Conservation (phyloP, 2,113 vertebrate genomes). For the Mustela lutreola region DNA sequence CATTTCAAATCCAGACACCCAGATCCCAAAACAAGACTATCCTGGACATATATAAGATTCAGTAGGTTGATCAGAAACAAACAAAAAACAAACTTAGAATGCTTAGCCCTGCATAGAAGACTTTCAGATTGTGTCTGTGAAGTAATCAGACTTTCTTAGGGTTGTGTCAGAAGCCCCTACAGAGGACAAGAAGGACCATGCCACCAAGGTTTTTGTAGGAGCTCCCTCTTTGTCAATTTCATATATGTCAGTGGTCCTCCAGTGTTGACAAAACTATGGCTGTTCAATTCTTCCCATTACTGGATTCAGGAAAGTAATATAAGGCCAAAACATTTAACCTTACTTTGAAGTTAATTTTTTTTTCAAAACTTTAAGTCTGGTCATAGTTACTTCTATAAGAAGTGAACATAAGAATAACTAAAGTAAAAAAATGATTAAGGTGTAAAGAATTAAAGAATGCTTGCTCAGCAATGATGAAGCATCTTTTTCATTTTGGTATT, state of each 20-base stretch:
- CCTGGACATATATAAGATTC: background rate
- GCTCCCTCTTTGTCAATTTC: background rate
- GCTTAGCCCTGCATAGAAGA: background rate
- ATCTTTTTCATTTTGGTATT: background rate
- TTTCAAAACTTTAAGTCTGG: background rate
- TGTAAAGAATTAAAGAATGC: background rate
- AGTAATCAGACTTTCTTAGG: background rate
- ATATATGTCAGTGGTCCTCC: background rate
- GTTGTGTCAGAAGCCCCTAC: background rate
- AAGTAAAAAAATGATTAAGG: background rate
- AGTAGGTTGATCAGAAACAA: background rate
- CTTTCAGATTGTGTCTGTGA: background rate
- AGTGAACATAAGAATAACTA: background rate
- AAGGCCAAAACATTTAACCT: background rate
- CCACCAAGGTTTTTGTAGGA: background rate
- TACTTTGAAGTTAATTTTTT: background rate
- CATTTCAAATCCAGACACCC: background rate
- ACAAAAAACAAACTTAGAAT: background rate
- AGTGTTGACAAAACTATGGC: background rate
- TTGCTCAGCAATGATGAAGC: background rate
- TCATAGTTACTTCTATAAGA: conserved; percentile 16
- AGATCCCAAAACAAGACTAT: background rate
- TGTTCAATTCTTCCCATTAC: background rate
- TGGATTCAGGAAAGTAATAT: background rate
- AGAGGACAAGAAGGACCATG: background rate